Conservation (phyloP, 2,113 vertebrate genomes). For the Epinephelus lanceolatus region DNA sequence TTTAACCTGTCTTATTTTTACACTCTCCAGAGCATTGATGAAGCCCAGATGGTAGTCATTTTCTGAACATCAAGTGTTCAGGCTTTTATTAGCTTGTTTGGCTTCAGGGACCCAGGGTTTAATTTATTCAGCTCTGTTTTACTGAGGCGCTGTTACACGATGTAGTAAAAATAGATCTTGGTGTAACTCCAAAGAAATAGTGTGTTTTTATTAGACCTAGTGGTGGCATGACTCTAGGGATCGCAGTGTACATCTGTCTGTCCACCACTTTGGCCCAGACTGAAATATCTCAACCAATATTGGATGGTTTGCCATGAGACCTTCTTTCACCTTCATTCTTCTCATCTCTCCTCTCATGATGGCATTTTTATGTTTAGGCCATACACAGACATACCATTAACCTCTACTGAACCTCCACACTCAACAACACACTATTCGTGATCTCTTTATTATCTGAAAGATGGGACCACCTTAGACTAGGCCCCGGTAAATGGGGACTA, state of each 20-base stretch:
- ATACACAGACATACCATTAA: background rate
- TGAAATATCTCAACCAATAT: background rate
- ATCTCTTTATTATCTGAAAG: no score
- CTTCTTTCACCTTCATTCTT: background rate
- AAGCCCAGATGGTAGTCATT: constrained; percentile 28
- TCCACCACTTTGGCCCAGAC: background rate
- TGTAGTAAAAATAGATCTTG: background rate
- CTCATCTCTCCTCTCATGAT: no score
- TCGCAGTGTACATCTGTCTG: background rate
- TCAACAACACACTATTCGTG: no score
- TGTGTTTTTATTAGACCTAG: background rate
- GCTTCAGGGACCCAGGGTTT: constrained; percentile 12
- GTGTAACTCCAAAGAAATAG: background rate
- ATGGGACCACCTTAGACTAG: no score
- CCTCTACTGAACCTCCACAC: no score
- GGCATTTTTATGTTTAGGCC: no score
- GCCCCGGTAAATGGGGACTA: no score
- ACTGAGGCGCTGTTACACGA: background rate
- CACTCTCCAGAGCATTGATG: background rate
- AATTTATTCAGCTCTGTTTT: background rate
- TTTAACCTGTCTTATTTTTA: background rate
- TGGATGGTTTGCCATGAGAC: background rate
- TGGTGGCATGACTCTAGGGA: background rate
- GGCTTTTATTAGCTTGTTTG: constrained; percentile 17
- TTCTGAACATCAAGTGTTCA: background rate